Base-by-base conservation (phyloP, 2,113 vertebrate species). In the Pelecanoides urinatrix region DNA sequence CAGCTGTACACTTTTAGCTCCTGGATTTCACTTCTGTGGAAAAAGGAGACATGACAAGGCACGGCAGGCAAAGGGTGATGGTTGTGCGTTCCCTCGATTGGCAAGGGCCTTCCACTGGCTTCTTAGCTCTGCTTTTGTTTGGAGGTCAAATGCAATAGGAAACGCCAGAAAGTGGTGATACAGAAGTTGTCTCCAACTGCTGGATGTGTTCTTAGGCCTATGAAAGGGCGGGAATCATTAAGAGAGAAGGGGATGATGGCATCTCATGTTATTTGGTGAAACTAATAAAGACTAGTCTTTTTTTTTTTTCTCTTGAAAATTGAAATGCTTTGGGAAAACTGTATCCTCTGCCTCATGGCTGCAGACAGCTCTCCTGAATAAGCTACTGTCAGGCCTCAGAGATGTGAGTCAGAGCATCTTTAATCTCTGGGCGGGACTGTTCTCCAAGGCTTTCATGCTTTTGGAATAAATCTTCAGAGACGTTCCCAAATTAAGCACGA, bases 401-500 rank as follows among this genome's bases (percentile, higher is more conserved):
- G 74, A 95, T 50, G 92, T 97, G 97, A 95, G 86, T 95, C 95
- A 95, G 89, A 97, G 91, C 91, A 94, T 95, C 94, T 96, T 95
- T 96, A 95, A 97, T 97, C 95, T 96, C 94, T 86, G 91, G 94
- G 95, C 21, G 21, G 91, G 92, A 93, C 91, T 29, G 0, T 80
- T 97, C 97, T 96, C 92, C 44, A 25, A 88, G 81, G 91, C 84
- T 97, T 97, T 96, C 95, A 96, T 91, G 87, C 94, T 95, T 92
- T 92, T 83, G 81, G 81, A 92, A 88, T 96, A 95, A 97, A 96
- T 95, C 97, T 95, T 97, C 81, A 96, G 95, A 96, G 94, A 97
- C 67, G 29, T 96, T 93, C 95, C 89, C 97, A 97, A 97, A 97
- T 97, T 95, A 97, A 97, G 93, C 78, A 94, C 2, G 50, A 97